Evolutionary conservation across 2,888 invertebrate genomes (phyloP).

Genomic region (Oligia latruncula): DNA sequence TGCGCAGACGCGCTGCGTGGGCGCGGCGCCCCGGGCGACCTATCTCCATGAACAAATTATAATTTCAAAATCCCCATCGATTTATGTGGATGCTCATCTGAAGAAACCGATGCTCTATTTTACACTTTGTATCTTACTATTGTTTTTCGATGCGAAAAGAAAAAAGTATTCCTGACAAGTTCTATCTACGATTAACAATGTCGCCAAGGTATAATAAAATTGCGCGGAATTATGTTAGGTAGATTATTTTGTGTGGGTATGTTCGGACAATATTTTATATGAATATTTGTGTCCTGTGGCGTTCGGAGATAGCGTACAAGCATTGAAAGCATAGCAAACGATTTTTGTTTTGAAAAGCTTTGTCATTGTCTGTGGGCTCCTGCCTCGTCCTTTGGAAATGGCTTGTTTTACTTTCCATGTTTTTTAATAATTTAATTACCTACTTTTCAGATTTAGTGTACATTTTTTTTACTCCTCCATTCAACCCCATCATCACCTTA

Average conservation of each 20-base stretch:
- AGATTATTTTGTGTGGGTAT: constrained; percentile 65
- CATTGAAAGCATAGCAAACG: constrained; percentile 40
- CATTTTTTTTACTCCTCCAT: background rate
- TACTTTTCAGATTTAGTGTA: background rate
- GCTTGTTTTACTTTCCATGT: background rate
- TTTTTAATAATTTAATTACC: background rate
- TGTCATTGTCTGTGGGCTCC: background rate
- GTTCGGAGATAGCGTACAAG: constrained; percentile 42
- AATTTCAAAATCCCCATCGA: constrained; percentile 89
- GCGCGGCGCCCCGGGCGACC: constrained; percentile 86
- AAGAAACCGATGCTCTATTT: constrained; percentile 86
- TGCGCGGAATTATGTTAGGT: constrained; percentile 63
- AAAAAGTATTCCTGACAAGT: constrained; percentile 55
- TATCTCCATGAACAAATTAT: constrained; percentile 88
- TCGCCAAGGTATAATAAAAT: constrained; percentile 66
- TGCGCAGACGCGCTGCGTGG: constrained; percentile 72
- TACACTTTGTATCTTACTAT: constrained; percentile 76
- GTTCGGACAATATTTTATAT: constrained; percentile 61
- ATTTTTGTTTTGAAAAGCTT: constrained; percentile 35
- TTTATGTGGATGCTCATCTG: constrained; percentile 88
- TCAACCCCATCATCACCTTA: background rate
- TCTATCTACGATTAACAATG: constrained; percentile 65
- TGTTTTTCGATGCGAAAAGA: constrained; percentile 70
- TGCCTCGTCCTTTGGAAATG: background rate
- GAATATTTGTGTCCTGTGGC: constrained; percentile 59